Percentiles rank a stretch among this genome's conserved stretches.
Conservation (phyloP, 2,888 invertebrate genomes). For the Phengaris alcon region DNA sequence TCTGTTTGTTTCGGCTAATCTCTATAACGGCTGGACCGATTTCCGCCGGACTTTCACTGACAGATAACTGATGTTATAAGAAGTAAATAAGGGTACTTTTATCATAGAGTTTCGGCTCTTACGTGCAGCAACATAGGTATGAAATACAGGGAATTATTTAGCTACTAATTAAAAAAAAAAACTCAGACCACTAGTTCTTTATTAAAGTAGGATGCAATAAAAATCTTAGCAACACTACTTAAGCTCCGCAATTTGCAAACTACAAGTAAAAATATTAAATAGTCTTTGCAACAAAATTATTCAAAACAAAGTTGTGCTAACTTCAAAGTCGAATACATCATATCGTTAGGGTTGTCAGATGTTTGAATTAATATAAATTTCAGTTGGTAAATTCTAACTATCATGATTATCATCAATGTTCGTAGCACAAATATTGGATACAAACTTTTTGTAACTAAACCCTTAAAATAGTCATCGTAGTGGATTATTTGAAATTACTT, state of each 20-base stretch:
- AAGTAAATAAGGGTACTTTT: no score
- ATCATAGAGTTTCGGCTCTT: background rate
- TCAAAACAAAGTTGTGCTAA: constrained; percentile 21
- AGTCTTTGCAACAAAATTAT: constrained; percentile 21
- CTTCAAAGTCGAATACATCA: constrained; percentile 13
- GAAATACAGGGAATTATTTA: no score
- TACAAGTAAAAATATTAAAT: constrained; percentile 20
- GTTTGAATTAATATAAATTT: constrained; percentile 14
- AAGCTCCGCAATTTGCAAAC: constrained; percentile 11
- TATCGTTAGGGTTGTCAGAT: constrained; percentile 15
- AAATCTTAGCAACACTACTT: constrained; percentile 5
- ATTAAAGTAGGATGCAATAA: constrained; percentile 2
- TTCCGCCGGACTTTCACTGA: no score
- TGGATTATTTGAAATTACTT: no score
- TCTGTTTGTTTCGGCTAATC: no score
- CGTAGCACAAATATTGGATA: no score
- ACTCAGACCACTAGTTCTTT: background rate
- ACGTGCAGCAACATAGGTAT: no score
- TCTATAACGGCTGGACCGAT: no score
- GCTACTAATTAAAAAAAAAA: background rate
- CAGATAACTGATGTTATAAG: no score
- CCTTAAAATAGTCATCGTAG: no score
- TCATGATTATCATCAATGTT: background rate
- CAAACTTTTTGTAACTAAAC: no score
- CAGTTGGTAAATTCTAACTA: constrained; percentile 1